Percentiles rank a stretch among this genome's conserved stretches.
These are phyloP conservation scores for Melanocharis versteri DNA, from an alignment of 2,113 vertebrate genomes.

Conservation along the genomic window DNA sequence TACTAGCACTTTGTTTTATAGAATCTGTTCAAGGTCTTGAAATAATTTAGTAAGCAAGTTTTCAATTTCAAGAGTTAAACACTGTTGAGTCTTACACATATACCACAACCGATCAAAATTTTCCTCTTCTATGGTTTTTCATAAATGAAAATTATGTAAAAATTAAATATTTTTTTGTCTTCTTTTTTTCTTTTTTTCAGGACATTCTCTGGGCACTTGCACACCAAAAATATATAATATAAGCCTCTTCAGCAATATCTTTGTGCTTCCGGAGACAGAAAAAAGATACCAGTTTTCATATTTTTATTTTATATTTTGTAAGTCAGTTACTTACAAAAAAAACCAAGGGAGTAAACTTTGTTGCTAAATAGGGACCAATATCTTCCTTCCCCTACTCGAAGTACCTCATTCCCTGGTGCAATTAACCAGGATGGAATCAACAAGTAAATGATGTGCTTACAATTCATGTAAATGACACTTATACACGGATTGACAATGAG, in stretches of 20 bases:
- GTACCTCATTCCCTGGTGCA: background rate
- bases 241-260: background rate
- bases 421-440: background rate
- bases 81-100: background rate
- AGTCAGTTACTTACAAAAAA: background rate
- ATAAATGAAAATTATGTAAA: background rate
- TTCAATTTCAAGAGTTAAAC: background rate
- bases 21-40: background rate
- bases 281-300: background rate
- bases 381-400: accelerated
- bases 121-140: background rate
- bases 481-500: background rate
- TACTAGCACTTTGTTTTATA: background rate
- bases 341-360: background rate
- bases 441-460: background rate
- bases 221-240: accelerated
- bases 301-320: background rate
- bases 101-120: background rate
- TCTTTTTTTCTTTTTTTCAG: background rate
- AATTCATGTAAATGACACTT: background rate
- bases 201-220: background rate
- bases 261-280: background rate
- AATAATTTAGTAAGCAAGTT: background rate
- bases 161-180: background rate
- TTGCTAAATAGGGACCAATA: background rate